These are phyloP conservation scores for Drosophila austrosaltans DNA, from an alignment of 2,888 invertebrate species.

Conservation along the genomic window DNA sequence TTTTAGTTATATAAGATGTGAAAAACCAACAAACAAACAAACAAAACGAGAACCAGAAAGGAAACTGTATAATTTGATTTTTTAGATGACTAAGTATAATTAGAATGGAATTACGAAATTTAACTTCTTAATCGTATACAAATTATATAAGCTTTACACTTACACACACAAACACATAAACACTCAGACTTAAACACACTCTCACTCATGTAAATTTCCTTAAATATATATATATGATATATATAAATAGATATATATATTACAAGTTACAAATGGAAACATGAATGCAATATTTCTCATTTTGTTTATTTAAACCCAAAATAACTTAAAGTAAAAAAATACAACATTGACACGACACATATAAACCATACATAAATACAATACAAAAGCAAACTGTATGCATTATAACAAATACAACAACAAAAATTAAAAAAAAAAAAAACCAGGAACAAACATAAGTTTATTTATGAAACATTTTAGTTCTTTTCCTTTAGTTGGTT, in stretches of 20 bases:
- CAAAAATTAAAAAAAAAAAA: not conserved
- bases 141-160: conserved; percentile 17
- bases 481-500: not conserved
- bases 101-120: conserved; percentile 16
- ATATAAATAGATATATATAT: conserved; percentile 14
- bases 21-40: conserved; percentile 19
- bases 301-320: conserved; percentile 52
- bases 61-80: conserved; percentile 15
- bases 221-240: conserved; percentile 3
- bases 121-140: conserved; percentile 10
- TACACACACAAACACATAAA: not conserved
- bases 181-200: not conserved
- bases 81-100: conserved; percentile 10
- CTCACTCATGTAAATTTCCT: conserved; percentile 11
- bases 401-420: conserved; percentile 15
- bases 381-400: conserved; percentile 13
- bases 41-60: conserved; percentile 23
- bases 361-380: conserved; percentile 7
- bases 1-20: conserved; percentile 41
- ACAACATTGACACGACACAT: not conserved
- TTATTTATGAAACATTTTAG: not conserved
- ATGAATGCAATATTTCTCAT: conserved; percentile 64
- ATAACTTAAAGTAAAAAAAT: conserved; percentile 33
- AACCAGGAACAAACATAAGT: not conserved
- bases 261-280: conserved; percentile 3